Base-by-base conservation (phyloP, 2,797 vertebrate genomes). In the Balearica regulorum region DNA sequence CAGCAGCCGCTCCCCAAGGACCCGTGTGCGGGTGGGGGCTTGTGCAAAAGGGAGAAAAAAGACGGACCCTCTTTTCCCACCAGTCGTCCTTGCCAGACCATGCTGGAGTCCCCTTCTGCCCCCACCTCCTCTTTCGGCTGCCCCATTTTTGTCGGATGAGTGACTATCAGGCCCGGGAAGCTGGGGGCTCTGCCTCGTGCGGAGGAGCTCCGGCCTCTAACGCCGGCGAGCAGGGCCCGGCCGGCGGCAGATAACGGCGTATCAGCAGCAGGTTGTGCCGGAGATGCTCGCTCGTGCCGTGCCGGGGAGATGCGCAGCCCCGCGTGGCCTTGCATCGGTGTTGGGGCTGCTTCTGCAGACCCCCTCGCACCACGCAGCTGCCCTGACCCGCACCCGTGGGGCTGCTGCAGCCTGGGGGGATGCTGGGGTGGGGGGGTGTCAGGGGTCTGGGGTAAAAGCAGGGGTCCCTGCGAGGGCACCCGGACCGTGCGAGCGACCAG, bases 211-310 rank as follows among this genome's bases (percentile, higher is more conserved):
- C 65, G 73, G 31, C 28, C 41, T 53, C 51, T 21, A 3, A 1
- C 20, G 7, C 33, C 1, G 1, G 6, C 5, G 5, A 46, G 80
- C 72, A 12, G 83, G 62, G 28, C 68, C 60, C 3, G 8, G 75
- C 18, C 0, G 0, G 37, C 0, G 1, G 62, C 70, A n/a, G 84
- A 76, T 85, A 53, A 55, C 8, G 13, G 28, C 5, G 1, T 65
- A 20, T n/a, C 24, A 0, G 13, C 1, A 1, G n/a, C 2, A 8
- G 39, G 14, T 72, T 6, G 2, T 24, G 48, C 88, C 5, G 3
- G 82, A 39, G 84, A 44, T 43, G 51, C 79, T 89, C 1, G 0
- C 31, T 37, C 19, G 0, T 1, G 0, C 24, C 8, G 1, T 14
- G 28, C 2, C 1, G 62, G 33, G 62, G 43, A 43, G 75, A 37